phyloP scores from a whole-genome alignment of 2,888 invertebrate species.

The Coleophora deauratella region DNA sequence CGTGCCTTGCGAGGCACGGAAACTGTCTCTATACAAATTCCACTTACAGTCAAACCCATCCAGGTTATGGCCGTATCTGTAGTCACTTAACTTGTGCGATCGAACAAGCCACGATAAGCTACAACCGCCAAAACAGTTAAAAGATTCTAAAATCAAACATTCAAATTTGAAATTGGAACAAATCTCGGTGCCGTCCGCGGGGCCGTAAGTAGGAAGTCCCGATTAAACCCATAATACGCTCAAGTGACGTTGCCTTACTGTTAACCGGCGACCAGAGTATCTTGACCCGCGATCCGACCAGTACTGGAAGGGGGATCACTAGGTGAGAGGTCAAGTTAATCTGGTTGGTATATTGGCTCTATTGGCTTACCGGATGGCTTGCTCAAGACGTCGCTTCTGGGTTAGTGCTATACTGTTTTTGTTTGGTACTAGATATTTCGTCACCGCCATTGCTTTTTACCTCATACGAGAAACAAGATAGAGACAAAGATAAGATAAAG shows the following conservation, averaged over 20 bases:
- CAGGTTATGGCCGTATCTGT: too few species aligned
- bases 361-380: constrained; percentile 66
- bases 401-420: constrained; percentile 11
- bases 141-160: constrained; percentile 35
- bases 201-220: constrained; percentile 68
- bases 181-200: constrained; percentile 57
- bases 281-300: constrained; percentile 28
- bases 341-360: constrained; percentile 58
- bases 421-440: too few species aligned
- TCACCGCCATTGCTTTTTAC: too few species aligned
- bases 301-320: too few species aligned
- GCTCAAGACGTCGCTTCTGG: constrained; percentile 48
- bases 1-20: too few species aligned
- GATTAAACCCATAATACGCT: constrained; percentile 64
- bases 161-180: constrained; percentile 61
- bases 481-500: too few species aligned
- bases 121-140: too few species aligned
- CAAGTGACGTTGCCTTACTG: constrained; percentile 44
- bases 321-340: constrained; percentile 28
- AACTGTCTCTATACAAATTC: too few species aligned
- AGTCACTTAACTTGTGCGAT: too few species aligned
- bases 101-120: too few species aligned
- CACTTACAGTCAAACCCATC: too few species aligned
- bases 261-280: constrained; percentile 32
- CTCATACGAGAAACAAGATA: too few species aligned